phyloP scores from a whole-genome alignment of 2,797 vertebrate species.

The Phrynocephalus forsythii region DNA sequence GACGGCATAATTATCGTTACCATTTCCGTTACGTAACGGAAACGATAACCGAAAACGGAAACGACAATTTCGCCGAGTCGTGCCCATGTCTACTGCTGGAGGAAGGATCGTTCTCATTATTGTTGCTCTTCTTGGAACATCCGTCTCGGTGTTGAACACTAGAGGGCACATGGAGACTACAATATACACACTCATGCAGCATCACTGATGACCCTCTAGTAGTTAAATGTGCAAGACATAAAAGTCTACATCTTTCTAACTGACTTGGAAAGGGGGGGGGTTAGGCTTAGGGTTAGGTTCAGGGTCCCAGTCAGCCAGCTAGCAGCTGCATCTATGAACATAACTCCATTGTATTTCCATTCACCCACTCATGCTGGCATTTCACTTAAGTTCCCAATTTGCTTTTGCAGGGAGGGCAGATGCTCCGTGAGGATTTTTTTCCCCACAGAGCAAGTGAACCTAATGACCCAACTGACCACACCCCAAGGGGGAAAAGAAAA shows the following conservation, averaged over 20 bases:
- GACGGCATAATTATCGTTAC: too few species aligned
- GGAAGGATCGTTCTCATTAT: background rate
- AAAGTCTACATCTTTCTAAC: too few species aligned
- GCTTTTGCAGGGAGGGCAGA: too few species aligned
- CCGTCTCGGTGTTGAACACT: background rate
- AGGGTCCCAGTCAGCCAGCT: background rate
- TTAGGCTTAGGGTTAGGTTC: background rate
- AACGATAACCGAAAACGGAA: too few species aligned
- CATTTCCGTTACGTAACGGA: too few species aligned
- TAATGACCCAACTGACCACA: too few species aligned
- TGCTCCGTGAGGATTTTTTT: too few species aligned
- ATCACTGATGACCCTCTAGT: background rate
- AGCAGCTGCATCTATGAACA: background rate
- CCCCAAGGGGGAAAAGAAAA: too few species aligned
- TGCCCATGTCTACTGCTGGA: background rate
- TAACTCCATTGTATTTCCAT: background rate
- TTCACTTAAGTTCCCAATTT: too few species aligned
- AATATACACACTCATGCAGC: background rate
- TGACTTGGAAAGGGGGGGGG: too few species aligned
- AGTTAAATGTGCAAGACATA: background rate
- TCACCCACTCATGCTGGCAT: background rate
- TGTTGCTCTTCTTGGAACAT: background rate
- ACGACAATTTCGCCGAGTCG: too few species aligned
- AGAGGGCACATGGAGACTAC: constrained; percentile 67
- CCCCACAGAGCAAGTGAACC: too few species aligned